Conservation (phyloP, 2,797 vertebrate species). For the Mormyrus hasselquistii region DNA sequence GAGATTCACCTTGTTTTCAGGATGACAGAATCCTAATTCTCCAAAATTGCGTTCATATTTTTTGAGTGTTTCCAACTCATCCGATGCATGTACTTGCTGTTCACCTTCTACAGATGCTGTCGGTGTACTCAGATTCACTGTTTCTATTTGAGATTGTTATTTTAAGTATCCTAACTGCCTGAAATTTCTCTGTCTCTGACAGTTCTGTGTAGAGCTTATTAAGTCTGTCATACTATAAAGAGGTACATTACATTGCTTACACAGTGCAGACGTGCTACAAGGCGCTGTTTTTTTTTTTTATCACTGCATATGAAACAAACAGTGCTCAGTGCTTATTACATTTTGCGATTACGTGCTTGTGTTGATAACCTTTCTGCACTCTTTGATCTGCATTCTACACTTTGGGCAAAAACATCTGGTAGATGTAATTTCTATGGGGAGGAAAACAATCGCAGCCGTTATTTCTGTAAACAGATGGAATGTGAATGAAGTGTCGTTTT, state of each 20-base stretch:
- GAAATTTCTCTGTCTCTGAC: constrained; percentile 1
- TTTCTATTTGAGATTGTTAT: not conserved
- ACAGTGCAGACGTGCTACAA: not conserved
- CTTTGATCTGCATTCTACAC: constrained; percentile 9
- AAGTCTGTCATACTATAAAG: constrained; percentile 4
- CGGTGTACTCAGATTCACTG: not conserved
- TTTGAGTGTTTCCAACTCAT: not conserved
- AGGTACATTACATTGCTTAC: not conserved
- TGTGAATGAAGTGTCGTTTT: not conserved
- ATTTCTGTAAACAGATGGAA: constrained; percentile 8
- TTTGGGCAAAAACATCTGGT: not conserved
- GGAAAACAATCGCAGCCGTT: not conserved
- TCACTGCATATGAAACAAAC: not conserved
- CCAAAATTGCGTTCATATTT: not conserved
- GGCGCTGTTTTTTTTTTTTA: not conserved
- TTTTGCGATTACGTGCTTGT: not conserved
- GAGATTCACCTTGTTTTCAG: not conserved
- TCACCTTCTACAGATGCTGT: not conserved
- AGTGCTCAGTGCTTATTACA: not conserved
- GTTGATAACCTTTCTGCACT: not conserved
- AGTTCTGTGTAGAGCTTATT: not conserved
- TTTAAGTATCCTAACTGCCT: not conserved
- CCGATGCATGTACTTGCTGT: not conserved
- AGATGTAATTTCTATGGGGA: not conserved
- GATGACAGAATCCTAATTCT: not conserved